Base-by-base conservation (phyloP, 2,888 invertebrate species). In the Eutolmus rufibarbis region DNA sequence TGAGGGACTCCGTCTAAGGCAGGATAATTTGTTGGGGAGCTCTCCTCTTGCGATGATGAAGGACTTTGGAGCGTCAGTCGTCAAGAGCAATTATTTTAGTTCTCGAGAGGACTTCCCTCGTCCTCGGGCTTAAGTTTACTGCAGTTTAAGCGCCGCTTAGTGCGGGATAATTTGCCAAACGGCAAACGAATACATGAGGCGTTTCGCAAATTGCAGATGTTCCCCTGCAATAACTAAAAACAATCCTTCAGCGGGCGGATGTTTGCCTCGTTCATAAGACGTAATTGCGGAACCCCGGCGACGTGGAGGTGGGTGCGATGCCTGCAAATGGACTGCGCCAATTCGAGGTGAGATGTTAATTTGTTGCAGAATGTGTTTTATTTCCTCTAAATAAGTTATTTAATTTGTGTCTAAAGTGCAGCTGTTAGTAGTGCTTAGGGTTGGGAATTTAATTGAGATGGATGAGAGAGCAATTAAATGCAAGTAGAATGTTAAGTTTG, bases 51-150 rank as follows among this genome's bases (percentile, higher is more conserved):
- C 23, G 78, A 37, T 78, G 78, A 78, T 78, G 78, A 78, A 37
- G 37, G 78, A 43, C 76, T 66, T 66, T 66, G 14, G 23, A 40
- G 37, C 37, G 23, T 16, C 78, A 78, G 19, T 78, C 78, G 78
- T 78, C 78, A 23, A 43, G 43, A 78, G 78, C 78, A 78, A 78
- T 78, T 78, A 78, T 78, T 78, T 78, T 78, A 78, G 78, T 43
- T 78, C 78, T 78, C 12, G 23, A 78, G 78, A 78, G 43, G 40
- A 78, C 23, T 12, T 78, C 43, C 43, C 23, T 19, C 78, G 37
- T 78, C 43, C 78, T 43, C 23, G 5, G 37, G 78, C 43, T 43
- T 40, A 78, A 46, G 23, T 78, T 78, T 78, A 34, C 37, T 23
- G 43, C 19, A 40, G 40, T 78, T 78, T 14, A 43, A 37, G 43